These are phyloP conservation scores for Suillia variegata DNA, from an alignment of 2,888 invertebrate genomes.

Conservation along the genomic window DNA sequence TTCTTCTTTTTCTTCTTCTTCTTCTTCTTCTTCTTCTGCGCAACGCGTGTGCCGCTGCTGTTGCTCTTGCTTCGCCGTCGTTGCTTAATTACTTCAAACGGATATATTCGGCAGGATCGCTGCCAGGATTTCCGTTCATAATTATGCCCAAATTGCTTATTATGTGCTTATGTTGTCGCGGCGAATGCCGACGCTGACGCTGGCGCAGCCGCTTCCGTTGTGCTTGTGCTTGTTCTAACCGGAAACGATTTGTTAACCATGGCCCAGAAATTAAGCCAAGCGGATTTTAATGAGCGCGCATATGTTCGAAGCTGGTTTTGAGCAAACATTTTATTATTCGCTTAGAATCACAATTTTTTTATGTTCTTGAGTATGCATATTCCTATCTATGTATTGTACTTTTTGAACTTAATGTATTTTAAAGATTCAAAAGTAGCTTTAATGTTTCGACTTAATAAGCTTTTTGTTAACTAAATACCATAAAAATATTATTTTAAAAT, in stretches of 20 bases:
- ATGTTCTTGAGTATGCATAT: background rate
- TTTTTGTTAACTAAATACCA: no score
- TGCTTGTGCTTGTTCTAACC: background rate
- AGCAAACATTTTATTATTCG: background rate
- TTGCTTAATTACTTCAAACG: slow-evolving; percentile 6
- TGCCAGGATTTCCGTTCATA: slow-evolving; percentile 39
- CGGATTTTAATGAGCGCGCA: slow-evolving; percentile 2
- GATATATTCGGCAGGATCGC: slow-evolving; percentile 10
- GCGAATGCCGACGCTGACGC: no score
- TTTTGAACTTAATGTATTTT: no score
- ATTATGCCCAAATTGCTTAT: slow-evolving; percentile 54
- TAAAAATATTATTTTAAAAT: no score
- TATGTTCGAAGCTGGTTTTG: background rate
- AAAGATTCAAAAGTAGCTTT: no score
- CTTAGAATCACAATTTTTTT: background rate
- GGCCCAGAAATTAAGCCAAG: slow-evolving; percentile 9
- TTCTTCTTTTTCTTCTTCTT: background rate
- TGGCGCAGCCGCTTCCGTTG: background rate
- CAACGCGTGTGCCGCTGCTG: no score
- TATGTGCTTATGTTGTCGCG: slow-evolving; percentile 42
- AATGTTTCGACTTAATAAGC: no score
- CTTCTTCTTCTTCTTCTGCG: no score
- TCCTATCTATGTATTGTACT: no score
- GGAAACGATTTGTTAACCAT: slow-evolving; percentile 13
- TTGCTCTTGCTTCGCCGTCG: no score